A percentile compares a stretch with the other conserved stretches of the same genome.
Evolutionary conservation across 2,888 invertebrate species (phyloP).

Genomic region (Aproaerema taeniolella): DNA sequence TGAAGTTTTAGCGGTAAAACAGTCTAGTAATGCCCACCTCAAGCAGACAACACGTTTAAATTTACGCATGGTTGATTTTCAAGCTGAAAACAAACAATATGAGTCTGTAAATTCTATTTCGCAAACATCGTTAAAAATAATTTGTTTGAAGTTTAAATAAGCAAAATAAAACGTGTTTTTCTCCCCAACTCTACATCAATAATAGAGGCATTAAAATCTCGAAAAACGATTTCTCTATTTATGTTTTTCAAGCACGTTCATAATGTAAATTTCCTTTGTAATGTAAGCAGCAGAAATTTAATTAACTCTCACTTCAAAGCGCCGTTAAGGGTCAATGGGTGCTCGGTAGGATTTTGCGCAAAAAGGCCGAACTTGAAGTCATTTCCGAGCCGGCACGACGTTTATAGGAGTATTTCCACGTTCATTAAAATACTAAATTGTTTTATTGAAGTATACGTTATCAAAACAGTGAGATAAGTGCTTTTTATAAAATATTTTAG

Average conservation of each 20-base stretch:
- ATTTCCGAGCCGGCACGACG: slow-evolving; percentile 43
- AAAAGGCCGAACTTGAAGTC: slow-evolving; percentile 51
- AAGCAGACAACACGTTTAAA: too few relatives aligned
- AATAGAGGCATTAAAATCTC: too few relatives aligned
- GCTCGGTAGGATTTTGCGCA: slow-evolving; percentile 46
- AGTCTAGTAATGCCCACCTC: too few relatives aligned
- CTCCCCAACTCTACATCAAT: too few relatives aligned
- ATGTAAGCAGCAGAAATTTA: slow-evolving; percentile 64
- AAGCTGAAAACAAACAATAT: too few relatives aligned
- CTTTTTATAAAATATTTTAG: too few relatives aligned
- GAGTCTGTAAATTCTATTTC: too few relatives aligned
- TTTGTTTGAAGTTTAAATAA: too few relatives aligned
- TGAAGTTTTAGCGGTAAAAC: too few relatives aligned
- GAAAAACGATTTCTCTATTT: slow-evolving; percentile 31
- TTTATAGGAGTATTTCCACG: slow-evolving; percentile 44
- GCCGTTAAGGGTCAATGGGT: slow-evolving; percentile 52
- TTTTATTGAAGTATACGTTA: slow-evolving; percentile 46
- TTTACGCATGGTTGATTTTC: background rate
- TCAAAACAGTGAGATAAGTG: too few relatives aligned
- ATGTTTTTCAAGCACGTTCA: slow-evolving; percentile 34
- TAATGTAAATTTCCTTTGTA: slow-evolving; percentile 58
- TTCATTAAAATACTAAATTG: slow-evolving; percentile 50
- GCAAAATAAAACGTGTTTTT: too few relatives aligned
- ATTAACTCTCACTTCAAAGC: slow-evolving; percentile 65
- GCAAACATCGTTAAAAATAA: too few relatives aligned